Base-by-base conservation (phyloP, 2,113 vertebrate genomes). In the Zonotrichia leucophrys region DNA sequence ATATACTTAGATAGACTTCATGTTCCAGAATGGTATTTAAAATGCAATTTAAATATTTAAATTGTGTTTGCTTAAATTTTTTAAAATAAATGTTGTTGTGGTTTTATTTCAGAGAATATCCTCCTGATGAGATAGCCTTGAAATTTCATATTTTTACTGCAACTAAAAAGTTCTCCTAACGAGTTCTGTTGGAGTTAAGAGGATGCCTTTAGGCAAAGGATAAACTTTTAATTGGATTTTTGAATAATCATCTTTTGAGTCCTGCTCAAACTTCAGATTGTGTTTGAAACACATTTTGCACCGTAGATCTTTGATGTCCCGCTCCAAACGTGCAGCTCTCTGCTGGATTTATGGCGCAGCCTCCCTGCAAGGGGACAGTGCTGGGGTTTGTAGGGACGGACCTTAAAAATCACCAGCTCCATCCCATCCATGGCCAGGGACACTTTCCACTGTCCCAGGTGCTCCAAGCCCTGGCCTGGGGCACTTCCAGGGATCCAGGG, bases 141-240 rank as follows among this genome's bases (percentile, higher is more conserved):
- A 59, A 92, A 89, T 56, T 89, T 89, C 56, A 7, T 81, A 37
- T 41, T 46, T 72, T 90, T 50, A 10, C 47, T 89, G 56, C 58
- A 49, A 46, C 44, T 44, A 14, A 74, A 13, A 74, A 75, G 23
- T 56, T 94, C 53, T 89, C 41, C 1, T 64, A 64, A 50, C 0
- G 1, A 72, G 58, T 62, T 78, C 8, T 31, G 19, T 37, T 87
- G 15, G 52, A 83, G 35, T 41, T 47, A 81, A 56, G 80, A 69
- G 37, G 42, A 52, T 85, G 58, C 41, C 79, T 83, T 78, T 55
- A 83, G 92, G 91, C 79, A 47, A 69, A 81, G 56, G 35, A 81
- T 74, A 74, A 88, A 81, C 83, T 90, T 90, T 93, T 92, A 95
- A 93, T 82, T 92, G 84, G 49, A 60, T 92, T 92, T 95, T 83